phyloP scores from a whole-genome alignment of 2,888 invertebrate species.

The Baronia brevicornis region DNA sequence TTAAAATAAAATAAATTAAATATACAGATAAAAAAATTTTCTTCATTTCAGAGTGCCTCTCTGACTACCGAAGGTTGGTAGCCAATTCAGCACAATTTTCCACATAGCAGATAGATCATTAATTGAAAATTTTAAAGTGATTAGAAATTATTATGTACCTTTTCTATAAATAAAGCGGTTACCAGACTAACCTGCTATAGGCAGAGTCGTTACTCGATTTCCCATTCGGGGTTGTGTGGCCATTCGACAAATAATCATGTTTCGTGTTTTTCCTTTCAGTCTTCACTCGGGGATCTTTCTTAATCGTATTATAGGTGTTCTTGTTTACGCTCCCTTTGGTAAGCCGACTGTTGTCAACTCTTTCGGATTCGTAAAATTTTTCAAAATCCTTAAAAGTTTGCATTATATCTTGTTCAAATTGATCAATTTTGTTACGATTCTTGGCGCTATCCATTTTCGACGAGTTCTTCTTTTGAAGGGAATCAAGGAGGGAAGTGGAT shows the following conservation, averaged over 20 bases:
- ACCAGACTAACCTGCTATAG: slow-evolving; percentile 86
- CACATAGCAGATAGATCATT: too few relatives aligned
- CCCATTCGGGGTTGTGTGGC: slow-evolving; percentile 55
- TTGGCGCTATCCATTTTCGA: slow-evolving; percentile 49
- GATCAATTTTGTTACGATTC: slow-evolving; percentile 61
- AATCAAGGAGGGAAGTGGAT: slow-evolving; percentile 73
- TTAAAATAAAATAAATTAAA: too few relatives aligned
- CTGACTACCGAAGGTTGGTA: too few relatives aligned
- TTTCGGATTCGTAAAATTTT: slow-evolving; percentile 63
- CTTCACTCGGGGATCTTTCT: slow-evolving; percentile 44
- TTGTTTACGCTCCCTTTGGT: slow-evolving; percentile 38
- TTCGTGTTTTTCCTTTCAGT: slow-evolving; percentile 52
- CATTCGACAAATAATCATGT: slow-evolving; percentile 43
- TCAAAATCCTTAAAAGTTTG: slow-evolving; percentile 70
- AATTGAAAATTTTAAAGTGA: slow-evolving; percentile 1
- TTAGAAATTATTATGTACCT: neutral
- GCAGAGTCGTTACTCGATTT: slow-evolving; percentile 81
- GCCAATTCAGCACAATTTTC: too few relatives aligned
- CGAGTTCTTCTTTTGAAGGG: slow-evolving; percentile 59
- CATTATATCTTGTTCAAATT: slow-evolving; percentile 67
- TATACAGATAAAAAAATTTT: too few relatives aligned
- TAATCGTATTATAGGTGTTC: slow-evolving; percentile 35
- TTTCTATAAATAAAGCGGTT: slow-evolving; percentile 15
- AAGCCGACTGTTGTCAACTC: slow-evolving; percentile 38
- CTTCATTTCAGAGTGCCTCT: too few relatives aligned